Conservation (phyloP, 2,888 invertebrate genomes). For the Trichogramma evanescens region DNA sequence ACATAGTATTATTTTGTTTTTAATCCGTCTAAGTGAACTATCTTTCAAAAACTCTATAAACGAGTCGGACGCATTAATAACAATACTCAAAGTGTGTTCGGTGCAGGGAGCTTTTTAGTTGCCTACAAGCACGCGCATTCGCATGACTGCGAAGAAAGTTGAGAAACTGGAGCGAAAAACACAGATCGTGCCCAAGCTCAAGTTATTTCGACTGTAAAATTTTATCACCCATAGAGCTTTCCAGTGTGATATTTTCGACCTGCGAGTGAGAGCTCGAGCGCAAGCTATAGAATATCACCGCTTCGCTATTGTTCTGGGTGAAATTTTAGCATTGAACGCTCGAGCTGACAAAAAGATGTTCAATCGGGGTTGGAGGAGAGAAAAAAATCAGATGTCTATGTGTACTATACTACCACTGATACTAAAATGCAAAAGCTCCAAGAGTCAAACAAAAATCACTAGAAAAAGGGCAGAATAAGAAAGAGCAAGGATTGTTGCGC, state of each 20-base stretch:
- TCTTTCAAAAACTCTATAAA: neutral
- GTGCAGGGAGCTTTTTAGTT: too few relatives aligned
- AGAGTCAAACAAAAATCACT: neutral
- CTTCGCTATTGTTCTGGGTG: slow-evolving; percentile 15
- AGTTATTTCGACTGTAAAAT: slow-evolving; percentile 36
- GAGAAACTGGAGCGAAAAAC: neutral
- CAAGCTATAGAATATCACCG: too few relatives aligned
- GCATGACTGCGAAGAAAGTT: neutral
- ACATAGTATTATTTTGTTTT: neutral
- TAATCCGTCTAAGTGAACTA: slow-evolving; percentile 4
- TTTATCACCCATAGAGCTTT: slow-evolving; percentile 34
- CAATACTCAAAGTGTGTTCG: too few relatives aligned
- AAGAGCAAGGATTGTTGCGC: too few relatives aligned
- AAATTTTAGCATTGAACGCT: neutral
- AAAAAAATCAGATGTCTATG: slow-evolving; percentile 20
- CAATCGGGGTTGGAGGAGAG: neutral
- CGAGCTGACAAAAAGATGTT: neutral
- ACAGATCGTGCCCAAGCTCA: slow-evolving; percentile 1
- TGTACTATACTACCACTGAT: slow-evolving; percentile 11
- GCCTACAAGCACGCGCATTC: neutral
- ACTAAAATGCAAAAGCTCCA: neutral
- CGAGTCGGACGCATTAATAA: too few relatives aligned
- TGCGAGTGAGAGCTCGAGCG: slow-evolving; percentile 17
- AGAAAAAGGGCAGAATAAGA: too few relatives aligned
- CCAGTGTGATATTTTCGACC: slow-evolving; percentile 32